phyloP scores from a whole-genome alignment of 2,888 invertebrate genomes.

The Gnatocerus cornutus region DNA sequence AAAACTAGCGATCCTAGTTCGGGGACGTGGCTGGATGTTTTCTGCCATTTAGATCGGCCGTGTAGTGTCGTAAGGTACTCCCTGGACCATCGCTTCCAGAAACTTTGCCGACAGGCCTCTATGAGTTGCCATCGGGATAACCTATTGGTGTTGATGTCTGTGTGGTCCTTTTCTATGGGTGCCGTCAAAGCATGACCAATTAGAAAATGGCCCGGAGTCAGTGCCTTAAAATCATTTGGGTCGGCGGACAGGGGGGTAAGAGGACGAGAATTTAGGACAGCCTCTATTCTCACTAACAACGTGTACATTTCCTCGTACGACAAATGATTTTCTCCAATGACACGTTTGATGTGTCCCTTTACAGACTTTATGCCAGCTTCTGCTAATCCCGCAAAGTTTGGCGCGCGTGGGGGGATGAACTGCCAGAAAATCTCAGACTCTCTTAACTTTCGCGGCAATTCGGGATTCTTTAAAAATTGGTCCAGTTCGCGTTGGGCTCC shows the following conservation, averaged over 20 bases:
- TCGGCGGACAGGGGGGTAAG: slow-evolving; percentile 16
- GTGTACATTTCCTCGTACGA: slow-evolving; percentile 23
- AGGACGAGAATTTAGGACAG: slow-evolving; percentile 27
- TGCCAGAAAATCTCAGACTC: slow-evolving; percentile 17
- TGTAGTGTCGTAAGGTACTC: too few species aligned
- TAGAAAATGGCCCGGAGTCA: slow-evolving; percentile 23
- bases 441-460: slow-evolving; percentile 6
- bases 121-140: too few species aligned
- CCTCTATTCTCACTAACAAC: slow-evolving; percentile 9
- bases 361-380: slow-evolving; percentile 20
- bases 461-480: slow-evolving; percentile 3
- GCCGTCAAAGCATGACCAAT: slow-evolving; percentile 16
- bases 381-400: slow-evolving; percentile 44
- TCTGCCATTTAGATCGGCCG: too few species aligned
- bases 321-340: slow-evolving; percentile 9
- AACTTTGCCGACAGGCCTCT: too few species aligned
- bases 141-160: too few species aligned
- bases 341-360: slow-evolving; percentile 14
- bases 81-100: too few species aligned
- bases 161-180: too few species aligned
- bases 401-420: slow-evolving; percentile 37
- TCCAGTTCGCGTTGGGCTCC: slow-evolving; percentile 36
- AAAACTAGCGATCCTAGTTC: too few species aligned
- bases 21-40: too few species aligned
- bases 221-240: slow-evolving; percentile 10